Base-by-base conservation (phyloP, 2,113 vertebrate species). In the Paralichthys olivaceus region DNA sequence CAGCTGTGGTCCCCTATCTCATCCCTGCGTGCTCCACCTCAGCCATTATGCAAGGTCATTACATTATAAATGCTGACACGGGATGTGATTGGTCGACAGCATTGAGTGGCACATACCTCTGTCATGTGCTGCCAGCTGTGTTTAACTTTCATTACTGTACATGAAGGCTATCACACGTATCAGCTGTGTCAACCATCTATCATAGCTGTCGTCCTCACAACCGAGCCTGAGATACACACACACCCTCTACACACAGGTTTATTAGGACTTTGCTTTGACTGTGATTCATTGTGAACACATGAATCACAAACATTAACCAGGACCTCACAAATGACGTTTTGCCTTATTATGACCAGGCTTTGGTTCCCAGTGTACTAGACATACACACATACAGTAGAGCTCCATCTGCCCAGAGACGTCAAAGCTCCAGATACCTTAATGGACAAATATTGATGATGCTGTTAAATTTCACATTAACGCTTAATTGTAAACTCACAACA, bases 101-200 rank as follows among this genome's bases (percentile, higher is more conserved):
- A 15, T 7, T 60, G 73, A 75, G 43, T 55, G 58, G 57, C 78
- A 70, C 80, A 85, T 81, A 61, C 67, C 84, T 70, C 63, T 62
- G 80, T 72, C 55, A 63, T 71, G 79, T 63, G 20, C 56, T 67
- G 78, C 83, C 90, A 91, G 86, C 89, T 91, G 88, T 90, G 87
- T 90, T 91, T 87, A 37, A 81, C 73, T 84, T 89, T 91, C 75
- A 91, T 89, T 87, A 89, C 79, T 77, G 40, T 67, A 71, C 69
- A 83, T 75, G 82, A 76, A 81, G 70, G 32, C 74, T 73, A 83
- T 89, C 75, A 5, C 74, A 67, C 28, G 55, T 72, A 78, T 92
- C 84, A 86, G 87, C 86, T 61, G 79, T 81, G 86, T 91, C 84
- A 83, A 83, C 76, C 76, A 58, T 84, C 75, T 72, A 70, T 86